Conservation (phyloP, 2,888 invertebrate species). For the Stramonita haemastoma region DNA sequence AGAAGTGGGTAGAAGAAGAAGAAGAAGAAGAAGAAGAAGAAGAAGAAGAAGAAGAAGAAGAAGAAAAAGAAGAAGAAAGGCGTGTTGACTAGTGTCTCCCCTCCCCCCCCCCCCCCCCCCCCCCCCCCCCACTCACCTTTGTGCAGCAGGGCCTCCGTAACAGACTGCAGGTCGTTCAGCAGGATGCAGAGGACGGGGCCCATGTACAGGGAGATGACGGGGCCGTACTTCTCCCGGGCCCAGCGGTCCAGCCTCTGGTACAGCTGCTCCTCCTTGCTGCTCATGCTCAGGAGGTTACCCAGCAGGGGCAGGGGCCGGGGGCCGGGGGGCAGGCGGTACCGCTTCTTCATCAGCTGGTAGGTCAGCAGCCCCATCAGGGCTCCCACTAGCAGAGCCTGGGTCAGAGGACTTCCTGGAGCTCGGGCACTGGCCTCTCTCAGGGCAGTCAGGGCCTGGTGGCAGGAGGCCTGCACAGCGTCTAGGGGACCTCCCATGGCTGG, state of each 20-base stretch:
- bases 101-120: too few species aligned
- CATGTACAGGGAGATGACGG: constrained; percentile 29
- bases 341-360: neutral
- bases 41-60: too few species aligned
- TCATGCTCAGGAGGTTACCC: constrained; percentile 40
- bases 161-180: neutral
- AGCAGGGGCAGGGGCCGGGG: constrained; percentile 41
- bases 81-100: too few species aligned
- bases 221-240: constrained; percentile 35
- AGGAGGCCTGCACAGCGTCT: neutral
- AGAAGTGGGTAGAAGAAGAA: too few species aligned
- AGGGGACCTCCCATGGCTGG: neutral
- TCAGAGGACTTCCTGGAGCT: neutral
- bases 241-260: constrained; percentile 14
- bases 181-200: constrained; percentile 24
- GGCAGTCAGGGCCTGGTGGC: neutral
- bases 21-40: too few species aligned
- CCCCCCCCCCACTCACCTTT: constrained; percentile 22
- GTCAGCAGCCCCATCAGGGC: constrained; percentile 2
- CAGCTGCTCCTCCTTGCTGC: neutral
- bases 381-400: constrained; percentile 12
- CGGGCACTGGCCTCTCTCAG: neutral
- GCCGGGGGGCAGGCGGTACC: constrained; percentile 37
- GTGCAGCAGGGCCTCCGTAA: constrained; percentile 21
- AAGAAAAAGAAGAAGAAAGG: too few species aligned